These are phyloP conservation scores for Rhinolophus ferrumequinum DNA, from an alignment of 2,113 vertebrate genomes.

Conservation along the genomic window DNA sequence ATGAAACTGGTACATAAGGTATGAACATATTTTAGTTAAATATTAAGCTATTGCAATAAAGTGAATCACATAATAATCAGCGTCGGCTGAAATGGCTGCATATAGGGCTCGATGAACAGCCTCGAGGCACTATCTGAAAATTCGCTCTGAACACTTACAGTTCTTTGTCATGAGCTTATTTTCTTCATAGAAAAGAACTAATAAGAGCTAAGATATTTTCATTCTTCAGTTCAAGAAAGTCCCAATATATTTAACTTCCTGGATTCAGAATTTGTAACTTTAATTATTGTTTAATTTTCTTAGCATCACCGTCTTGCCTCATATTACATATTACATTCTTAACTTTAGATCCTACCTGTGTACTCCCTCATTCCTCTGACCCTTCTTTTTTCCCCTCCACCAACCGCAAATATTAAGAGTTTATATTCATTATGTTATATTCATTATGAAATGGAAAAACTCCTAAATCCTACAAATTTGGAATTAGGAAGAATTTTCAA, in stretches of 20 bases:
- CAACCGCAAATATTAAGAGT: neutral
- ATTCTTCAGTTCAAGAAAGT: neutral
- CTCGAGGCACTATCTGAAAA: neutral
- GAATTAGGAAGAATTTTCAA: neutral
- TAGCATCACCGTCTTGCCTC: neutral
- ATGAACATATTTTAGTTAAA: neutral
- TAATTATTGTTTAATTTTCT: neutral
- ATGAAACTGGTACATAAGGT: neutral
- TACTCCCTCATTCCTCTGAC: neutral
- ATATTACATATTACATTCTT: neutral
- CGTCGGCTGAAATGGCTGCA: neutral
- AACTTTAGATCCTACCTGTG: neutral
- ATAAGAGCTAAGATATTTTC: neutral
- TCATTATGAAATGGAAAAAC: conserved; percentile 25
- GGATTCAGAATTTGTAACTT: neutral
- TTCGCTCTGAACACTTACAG: neutral
- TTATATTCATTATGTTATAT: neutral
- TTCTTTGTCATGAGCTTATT: neutral
- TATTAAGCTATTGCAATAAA: neutral
- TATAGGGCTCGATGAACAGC: neutral
- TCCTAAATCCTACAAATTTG: neutral
- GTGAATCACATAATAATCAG: neutral
- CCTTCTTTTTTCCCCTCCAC: neutral
- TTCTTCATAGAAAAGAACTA: neutral
- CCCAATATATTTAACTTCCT: neutral